These are phyloP conservation scores for Ciconia nigra DNA, from an alignment of 2,797 vertebrate genomes.

Conservation along the genomic window DNA sequence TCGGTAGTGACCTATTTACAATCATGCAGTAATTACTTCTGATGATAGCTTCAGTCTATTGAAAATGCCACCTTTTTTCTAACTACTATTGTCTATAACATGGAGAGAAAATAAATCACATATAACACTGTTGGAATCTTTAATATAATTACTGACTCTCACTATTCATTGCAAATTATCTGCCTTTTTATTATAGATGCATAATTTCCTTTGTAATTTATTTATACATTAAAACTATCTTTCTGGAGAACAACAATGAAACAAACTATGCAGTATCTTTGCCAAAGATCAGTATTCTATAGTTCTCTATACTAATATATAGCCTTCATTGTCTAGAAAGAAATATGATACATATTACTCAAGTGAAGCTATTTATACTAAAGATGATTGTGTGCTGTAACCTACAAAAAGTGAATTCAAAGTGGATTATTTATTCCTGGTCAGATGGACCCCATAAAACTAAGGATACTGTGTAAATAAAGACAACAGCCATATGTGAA, in stretches of 20 bases:
- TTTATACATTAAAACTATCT: background rate
- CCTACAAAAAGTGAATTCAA: background rate
- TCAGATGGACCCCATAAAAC: background rate
- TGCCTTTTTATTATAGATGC: background rate
- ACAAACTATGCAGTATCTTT: background rate
- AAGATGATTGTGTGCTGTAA: background rate
- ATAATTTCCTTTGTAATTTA: background rate
- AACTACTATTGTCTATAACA: background rate
- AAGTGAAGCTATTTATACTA: background rate
- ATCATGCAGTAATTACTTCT: background rate
- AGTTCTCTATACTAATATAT: background rate
- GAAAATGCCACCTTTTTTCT: background rate
- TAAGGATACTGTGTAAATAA: background rate
- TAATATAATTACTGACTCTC: background rate
- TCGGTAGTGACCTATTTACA: background rate
- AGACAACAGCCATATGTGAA: background rate
- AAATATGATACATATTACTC: background rate
- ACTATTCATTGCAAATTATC: background rate
- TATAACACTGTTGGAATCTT: background rate
- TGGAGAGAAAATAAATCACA: background rate
- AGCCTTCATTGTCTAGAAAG: background rate
- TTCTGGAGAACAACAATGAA: background rate
- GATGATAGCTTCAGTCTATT: background rate
- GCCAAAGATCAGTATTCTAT: background rate
- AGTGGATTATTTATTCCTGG: background rate